Percentiles rank a stretch among this genome's conserved stretches.
Evolutionary conservation across 2,888 invertebrate genomes (phyloP).

Genomic region (Pseudococcus jackbeardsleyi): DNA sequence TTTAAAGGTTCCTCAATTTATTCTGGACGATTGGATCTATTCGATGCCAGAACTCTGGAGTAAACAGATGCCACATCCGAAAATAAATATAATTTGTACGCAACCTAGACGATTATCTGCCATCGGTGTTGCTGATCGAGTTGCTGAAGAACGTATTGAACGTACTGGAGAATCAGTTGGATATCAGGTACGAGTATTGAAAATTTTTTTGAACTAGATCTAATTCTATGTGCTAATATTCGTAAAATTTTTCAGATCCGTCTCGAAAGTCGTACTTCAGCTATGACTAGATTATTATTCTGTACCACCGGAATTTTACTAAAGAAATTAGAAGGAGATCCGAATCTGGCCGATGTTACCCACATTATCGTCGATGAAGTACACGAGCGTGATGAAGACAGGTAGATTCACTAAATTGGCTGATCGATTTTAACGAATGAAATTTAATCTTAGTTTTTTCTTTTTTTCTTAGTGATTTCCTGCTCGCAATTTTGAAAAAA

Average conservation of each 20-base stretch:
- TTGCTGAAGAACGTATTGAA: constrained; percentile 88
- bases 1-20: constrained; percentile 83
- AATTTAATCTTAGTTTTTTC: neutral
- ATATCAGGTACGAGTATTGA: constrained; percentile 75
- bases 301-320: constrained; percentile 82
- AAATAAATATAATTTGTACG: constrained; percentile 86
- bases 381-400: constrained; percentile 79
- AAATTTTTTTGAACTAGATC: neutral
- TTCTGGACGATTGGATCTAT: constrained; percentile 87
- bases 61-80: constrained; percentile 73
- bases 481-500: constrained; percentile 72
- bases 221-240: neutral
- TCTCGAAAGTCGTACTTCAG: constrained; percentile 50
- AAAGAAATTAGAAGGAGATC: constrained; percentile 71
- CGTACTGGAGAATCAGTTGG: constrained; percentile 82
- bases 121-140: constrained; percentile 91
- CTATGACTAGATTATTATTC: constrained; percentile 74
- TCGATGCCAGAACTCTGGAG: constrained; percentile 79
- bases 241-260: constrained; percentile 36
- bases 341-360: constrained; percentile 73
- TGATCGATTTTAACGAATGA: neutral
- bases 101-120: constrained; percentile 94
- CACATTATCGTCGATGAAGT: constrained; percentile 83
- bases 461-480: constrained; percentile 73
- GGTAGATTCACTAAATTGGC: neutral